A percentile compares a stretch with the other conserved stretches of the same genome.
phyloP scores from a whole-genome alignment of 2,113 vertebrate genomes.

The Bubo blakistoni region DNA sequence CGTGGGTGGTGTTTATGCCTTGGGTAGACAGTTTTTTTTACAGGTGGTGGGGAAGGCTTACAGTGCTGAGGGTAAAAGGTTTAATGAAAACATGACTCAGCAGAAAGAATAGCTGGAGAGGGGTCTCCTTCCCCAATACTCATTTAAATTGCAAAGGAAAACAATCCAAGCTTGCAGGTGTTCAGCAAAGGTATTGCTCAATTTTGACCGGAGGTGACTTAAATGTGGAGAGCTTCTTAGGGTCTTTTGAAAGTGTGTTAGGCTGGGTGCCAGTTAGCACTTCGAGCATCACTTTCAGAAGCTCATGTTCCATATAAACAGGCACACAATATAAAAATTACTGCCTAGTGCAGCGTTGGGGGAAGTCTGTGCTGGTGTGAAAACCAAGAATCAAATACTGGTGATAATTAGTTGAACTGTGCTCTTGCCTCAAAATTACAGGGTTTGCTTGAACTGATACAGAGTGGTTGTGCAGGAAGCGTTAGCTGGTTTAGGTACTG shows the following conservation, averaged over 20 bases:
- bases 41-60: fast-evolving
- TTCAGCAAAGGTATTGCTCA: not conserved
- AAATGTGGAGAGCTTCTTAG: not conserved
- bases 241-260: fast-evolving
- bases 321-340: fast-evolving
- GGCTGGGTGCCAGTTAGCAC: fast-evolving
- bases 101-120: not conserved
- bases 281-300: too few relatives aligned
- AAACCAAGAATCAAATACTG: not conserved
- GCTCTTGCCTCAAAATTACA: not conserved
- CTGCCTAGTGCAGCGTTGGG: fast-evolving
- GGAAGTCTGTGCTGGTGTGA: not conserved
- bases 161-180: too few relatives aligned
- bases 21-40: too few relatives aligned
- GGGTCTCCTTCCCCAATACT: fast-evolving
- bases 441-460: not conserved
- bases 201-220: not conserved
- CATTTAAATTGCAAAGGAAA: not conserved
- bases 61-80: not conserved
- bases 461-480: not conserved
- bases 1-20: too few relatives aligned
- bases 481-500: not conserved
- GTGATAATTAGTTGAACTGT: fast-evolving
- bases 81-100: fast-evolving
- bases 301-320: fast-evolving